Conservation (phyloP, 2,797 vertebrate species). For the Steatocranus sp. region DNA sequence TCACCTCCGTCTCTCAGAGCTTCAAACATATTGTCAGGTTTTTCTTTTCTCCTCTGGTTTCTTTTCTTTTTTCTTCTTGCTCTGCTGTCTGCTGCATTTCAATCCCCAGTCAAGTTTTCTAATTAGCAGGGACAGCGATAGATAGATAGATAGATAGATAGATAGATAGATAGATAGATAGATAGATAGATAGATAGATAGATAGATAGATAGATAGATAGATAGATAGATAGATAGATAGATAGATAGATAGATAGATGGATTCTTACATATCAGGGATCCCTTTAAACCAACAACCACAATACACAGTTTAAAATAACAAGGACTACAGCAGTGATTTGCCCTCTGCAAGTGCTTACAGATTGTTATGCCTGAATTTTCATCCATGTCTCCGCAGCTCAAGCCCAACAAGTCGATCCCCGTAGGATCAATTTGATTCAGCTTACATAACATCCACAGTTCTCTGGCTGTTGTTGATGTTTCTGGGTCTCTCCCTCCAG, state of each 20-base stretch:
- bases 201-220: neutral
- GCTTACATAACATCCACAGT: slow-evolving; percentile 40
- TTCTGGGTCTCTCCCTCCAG: slow-evolving; percentile 45
- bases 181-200: neutral
- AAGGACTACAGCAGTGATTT: neutral
- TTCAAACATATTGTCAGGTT: slow-evolving; percentile 52
- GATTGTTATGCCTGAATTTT: slow-evolving; percentile 23
- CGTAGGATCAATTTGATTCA: slow-evolving; percentile 49
- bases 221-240: neutral
- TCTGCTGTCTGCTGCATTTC: neutral
- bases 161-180: neutral
- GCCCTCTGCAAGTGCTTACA: slow-evolving; percentile 2
- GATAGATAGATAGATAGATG: neutral
- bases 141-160: neutral
- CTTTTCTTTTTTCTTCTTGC: neutral
- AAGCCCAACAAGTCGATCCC: slow-evolving; percentile 36
- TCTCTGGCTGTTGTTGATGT: slow-evolving; percentile 39
- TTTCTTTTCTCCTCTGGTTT: neutral
- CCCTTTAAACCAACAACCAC: neutral
- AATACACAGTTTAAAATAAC: neutral
- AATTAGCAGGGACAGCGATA: neutral
- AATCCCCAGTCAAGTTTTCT: neutral
- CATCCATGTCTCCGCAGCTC: slow-evolving; percentile 26
- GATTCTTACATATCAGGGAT: neutral
- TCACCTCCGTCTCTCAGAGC: slow-evolving; percentile 48